phyloP scores from a whole-genome alignment of 2,113 vertebrate species.

The Irena cyanogastra region DNA sequence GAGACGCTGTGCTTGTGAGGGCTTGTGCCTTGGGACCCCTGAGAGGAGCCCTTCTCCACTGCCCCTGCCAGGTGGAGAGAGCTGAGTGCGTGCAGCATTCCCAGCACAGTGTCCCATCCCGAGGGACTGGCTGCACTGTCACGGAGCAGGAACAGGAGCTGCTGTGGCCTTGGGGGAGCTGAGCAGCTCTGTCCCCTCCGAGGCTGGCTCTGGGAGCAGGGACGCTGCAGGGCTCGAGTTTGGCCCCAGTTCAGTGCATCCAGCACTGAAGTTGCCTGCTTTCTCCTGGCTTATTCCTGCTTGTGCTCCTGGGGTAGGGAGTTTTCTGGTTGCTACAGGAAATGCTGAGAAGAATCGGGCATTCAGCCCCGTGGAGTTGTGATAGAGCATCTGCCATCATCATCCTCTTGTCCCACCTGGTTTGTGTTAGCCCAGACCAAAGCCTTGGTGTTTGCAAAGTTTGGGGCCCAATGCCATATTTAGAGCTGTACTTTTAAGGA shows the following conservation, averaged over 20 bases:
- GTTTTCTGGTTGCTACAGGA: neutral
- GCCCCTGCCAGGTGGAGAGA: neutral
- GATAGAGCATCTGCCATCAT: neutral
- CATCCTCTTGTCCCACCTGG: neutral
- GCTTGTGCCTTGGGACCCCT: neutral
- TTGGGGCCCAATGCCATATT: slow-evolving; percentile 37
- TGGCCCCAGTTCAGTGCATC: neutral
- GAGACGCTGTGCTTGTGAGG: neutral
- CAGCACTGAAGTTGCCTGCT: neutral
- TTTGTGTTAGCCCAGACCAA: neutral
- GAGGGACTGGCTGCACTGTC: neutral
- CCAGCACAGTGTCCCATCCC: neutral
- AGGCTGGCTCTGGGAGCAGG: slow-evolving; percentile 17
- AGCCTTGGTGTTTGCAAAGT: neutral
- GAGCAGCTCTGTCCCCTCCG: neutral
- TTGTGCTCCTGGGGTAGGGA: neutral
- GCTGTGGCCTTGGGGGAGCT: neutral
- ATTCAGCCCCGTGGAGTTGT: neutral
- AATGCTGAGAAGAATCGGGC: neutral
- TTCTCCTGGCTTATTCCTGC: neutral
- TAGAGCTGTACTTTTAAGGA: slow-evolving; percentile 46
- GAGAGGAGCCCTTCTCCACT: neutral
- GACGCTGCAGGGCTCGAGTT: neutral
- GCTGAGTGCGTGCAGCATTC: neutral
- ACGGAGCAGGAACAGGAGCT: neutral